Base-by-base conservation (phyloP, 2,888 invertebrate genomes). In the Drosophila affinis region DNA sequence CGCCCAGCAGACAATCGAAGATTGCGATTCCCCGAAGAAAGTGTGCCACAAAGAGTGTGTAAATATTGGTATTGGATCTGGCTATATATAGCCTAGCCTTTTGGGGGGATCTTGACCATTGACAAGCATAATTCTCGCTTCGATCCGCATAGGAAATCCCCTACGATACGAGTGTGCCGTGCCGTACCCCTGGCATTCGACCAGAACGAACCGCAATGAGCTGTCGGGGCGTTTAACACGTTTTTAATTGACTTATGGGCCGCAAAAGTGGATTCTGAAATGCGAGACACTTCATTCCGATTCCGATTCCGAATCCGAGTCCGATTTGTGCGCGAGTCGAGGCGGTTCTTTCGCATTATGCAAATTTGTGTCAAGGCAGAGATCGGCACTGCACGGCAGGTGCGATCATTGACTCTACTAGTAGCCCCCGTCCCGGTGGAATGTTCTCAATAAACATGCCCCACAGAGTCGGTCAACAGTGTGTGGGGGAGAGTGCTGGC, bases 81-180 rank as follows among this genome's bases (percentile, higher is more conserved):
- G 39, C 75, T 86, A 83, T 72, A 70, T 78, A 60, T 79, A 82
- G 74, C 5, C 3, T n/a, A 21, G 21, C 21, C 21, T 21, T 21
- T 21, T 21, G 21, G 21, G 39, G 39, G n/a, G 39, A 39, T n/a
- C n/a, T 39, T n/a, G 39, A 55, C 14, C 58, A 44, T 44, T 45
- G 63, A 32, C 47, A 32, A 72, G 48, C 59, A 67, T 60, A 56
- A 44, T 39, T n/a, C 53, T n/a, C 47, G 54, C 18, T 18, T 21
- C n/a, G 45, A 47, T 5, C 57, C 49, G 61, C 61, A 70, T 64
- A 87, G 87, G 85, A 86, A 86, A 85, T 85, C 79, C 85, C 85
- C 76, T 18, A 61, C 53, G 53, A 44, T 24, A 58, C 32, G 39
- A 21, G 18, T 14, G 9, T 9, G n/a, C 0, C 0, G 21, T 21